Evolutionary conservation across 2,888 invertebrate genomes (phyloP), one percentile per base, ranked within the genome.

Genomic region (Diarsia mendica): DNA sequence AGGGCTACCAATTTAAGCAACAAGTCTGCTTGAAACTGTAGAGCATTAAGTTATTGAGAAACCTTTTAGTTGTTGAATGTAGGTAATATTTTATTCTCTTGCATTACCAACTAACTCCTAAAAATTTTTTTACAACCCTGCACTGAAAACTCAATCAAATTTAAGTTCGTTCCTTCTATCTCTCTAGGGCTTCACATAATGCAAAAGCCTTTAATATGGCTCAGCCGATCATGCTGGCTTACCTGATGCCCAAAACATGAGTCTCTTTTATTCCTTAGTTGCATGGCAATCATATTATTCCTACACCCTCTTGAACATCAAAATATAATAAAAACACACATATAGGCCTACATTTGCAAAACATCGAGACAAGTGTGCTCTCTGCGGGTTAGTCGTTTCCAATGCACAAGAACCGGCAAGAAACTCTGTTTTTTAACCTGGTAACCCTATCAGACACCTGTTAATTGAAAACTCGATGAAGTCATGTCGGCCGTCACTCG

Each of bases 401-500:
- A 6, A 8, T 39, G 39, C 8, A 6, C 8, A 39, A 39, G 39
- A 39, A 39, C 39, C 8, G 6, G 8, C 39, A 39, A 39, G 6
- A 39, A 39, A 39, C 39, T 39, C 39, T 39, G 39, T 39, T 39
- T 39, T 53, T 23, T 13, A 23, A 46, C 20, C 48, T 71, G 77
- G 20, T 66, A 82, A 66, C 87, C 86, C 86, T 85, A 70, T 28
- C 39, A n/a, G 49, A 53, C 84, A 88, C 81, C 76, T 82, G 86
- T 80, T 86, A 85, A 88, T 87, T 87, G 83, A 87, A 86, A 87
- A 78, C 77, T 79, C 73, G 77, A 77, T 63, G 53, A 79, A 68
- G 66, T 23, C 84, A 76, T 88, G 87, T 84, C 69, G n/a, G 75
- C 33, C 44, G 82, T 86, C 87, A 85, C 65, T 66, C 66, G 51